Base-by-base conservation (phyloP, 2,113 vertebrate species). In the Procavia capensis region DNA sequence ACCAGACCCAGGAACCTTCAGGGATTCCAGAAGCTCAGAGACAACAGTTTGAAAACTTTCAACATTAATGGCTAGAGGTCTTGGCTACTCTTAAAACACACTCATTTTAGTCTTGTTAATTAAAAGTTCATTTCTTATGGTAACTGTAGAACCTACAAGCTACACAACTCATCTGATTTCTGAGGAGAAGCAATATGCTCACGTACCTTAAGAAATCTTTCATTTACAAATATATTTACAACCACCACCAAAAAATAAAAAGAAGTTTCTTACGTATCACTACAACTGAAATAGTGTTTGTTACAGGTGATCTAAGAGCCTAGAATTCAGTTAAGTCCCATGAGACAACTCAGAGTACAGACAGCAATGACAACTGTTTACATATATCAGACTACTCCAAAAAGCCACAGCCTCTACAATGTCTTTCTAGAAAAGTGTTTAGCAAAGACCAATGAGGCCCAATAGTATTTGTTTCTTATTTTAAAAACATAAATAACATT, bases 211-310 rank as follows among this genome's bases (percentile, higher is more conserved):
- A 76, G 57, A 76, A 88, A 34, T 63, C 41, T 88, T 43, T 41
- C 41, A 45, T 7, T 47, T 47, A 66, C 43, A 47, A 9, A 72
- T 36, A 72, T n/a, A 34, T 34, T 66, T 34, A 66, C 16, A 29
- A 66, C 11, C 13, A 59, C 16, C 63, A 66, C 11, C 13, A 59
- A 59, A 59, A 59, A 3, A 66, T 34, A 76, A 82, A 43, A 84
- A 92, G n/a, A n/a, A n/a, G n/a, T n/a, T n/a, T n/a, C n/a, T n/a
- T n/a, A 36, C 17, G 36, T 47, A 61, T 78, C 43, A 82, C 68
- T 70, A 89, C 29, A 72, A 95, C 20, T 39, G 75, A 95, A 87
- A 94, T 47, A 81, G 5, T 90, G 75, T n/a, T 95, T 90, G 75
- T n/a, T 95, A 43, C 88, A 90, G 54, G 64, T 88, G 36, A 43